Percentiles rank a stretch among this genome's conserved stretches.
Evolutionary conservation across 2,888 invertebrate species (phyloP).

Genomic region (Oligia latruncula): DNA sequence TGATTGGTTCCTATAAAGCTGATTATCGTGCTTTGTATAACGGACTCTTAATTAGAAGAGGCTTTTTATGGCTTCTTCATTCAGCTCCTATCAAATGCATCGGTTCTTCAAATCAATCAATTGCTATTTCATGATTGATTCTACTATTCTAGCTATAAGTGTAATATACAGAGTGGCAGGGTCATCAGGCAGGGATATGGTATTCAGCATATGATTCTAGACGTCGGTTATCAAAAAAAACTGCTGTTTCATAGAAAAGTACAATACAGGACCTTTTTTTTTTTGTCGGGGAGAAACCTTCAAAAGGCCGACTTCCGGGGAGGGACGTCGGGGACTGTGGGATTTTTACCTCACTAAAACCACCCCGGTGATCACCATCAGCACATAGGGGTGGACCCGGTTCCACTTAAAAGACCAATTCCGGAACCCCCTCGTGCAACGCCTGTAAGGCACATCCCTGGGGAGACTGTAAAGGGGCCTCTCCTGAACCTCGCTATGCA

Average conservation of each 20-base stretch:
- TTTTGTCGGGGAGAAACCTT: no score
- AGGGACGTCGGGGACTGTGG: no score
- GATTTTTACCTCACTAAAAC: no score
- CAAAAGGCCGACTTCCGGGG: no score
- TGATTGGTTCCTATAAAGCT: conserved; percentile 41
- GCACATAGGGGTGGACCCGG: no score
- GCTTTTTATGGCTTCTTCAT: background rate
- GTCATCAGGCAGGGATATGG: background rate
- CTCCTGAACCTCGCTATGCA: no score
- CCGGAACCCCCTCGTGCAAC: no score
- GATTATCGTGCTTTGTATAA: background rate
- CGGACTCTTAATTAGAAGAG: background rate
- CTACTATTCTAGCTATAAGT: background rate
- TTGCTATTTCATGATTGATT: background rate
- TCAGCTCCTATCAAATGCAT: background rate
- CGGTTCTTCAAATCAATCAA: background rate
- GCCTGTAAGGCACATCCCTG: no score
- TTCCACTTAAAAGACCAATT: no score
- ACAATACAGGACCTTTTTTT: background rate
- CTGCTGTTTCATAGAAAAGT: background rate
- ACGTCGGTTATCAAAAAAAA: background rate
- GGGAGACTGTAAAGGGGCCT: no score
- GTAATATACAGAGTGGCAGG: background rate
- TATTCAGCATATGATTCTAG: background rate
- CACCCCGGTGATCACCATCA: no score